Conservation (phyloP, 2,888 invertebrate genomes). For the Acronicta alni region DNA sequence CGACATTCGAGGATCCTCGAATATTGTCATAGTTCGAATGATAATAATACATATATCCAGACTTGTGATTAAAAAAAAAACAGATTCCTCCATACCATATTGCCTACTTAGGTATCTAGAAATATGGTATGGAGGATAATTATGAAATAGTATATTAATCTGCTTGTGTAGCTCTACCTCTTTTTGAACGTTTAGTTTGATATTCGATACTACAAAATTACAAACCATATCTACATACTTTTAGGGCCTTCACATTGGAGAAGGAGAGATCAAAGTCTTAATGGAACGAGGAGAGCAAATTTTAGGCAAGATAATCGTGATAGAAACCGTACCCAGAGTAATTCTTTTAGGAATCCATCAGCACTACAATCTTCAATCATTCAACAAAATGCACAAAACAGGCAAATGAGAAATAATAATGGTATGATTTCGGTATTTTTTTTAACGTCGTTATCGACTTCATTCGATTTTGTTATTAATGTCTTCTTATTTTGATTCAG, state of each 20-base stretch:
- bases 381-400: not conserved
- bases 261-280: not conserved
- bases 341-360: not conserved
- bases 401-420: conserved; percentile 11
- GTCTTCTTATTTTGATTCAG: conserved; percentile 16
- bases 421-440: conserved; percentile 11
- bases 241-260: conserved; percentile 34
- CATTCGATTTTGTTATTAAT: not conserved
- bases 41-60: too few species aligned
- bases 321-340: not conserved
- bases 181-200: too few species aligned
- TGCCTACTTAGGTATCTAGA: too few species aligned
- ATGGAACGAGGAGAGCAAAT: not conserved
- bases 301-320: not conserved
- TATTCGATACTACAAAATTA: too few species aligned
- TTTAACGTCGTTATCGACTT: not conserved
- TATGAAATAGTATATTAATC: too few species aligned
- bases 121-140: too few species aligned
- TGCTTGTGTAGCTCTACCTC: too few species aligned
- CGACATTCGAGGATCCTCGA: too few species aligned
- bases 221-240: conserved; percentile 6
- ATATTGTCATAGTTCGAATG: too few species aligned
- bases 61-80: too few species aligned
- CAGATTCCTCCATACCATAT: too few species aligned
- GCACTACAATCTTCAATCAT: not conserved